Evolutionary conservation across 2,113 vertebrate species (phyloP).

Genomic region (Nothobranchius kuhntae): DNA sequence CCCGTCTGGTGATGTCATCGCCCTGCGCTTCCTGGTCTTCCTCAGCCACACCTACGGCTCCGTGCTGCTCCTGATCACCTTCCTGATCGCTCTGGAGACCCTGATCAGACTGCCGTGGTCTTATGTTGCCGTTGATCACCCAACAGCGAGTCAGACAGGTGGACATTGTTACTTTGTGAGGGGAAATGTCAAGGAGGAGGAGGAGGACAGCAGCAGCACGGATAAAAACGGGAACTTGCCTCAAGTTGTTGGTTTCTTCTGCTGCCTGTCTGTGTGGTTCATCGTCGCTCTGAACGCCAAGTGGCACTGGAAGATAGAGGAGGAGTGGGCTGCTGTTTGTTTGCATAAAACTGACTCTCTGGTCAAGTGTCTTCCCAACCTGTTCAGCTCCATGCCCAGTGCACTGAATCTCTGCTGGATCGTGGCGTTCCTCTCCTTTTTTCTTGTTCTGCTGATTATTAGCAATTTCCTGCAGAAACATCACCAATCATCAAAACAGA

Average conservation of each 20-base stretch:
- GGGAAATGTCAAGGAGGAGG: constrained; percentile 3
- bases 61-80: constrained; percentile 69
- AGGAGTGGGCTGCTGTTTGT: constrained; percentile 47
- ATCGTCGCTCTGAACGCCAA: constrained; percentile 56
- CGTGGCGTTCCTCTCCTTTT: constrained; percentile 41
- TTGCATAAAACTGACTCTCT: constrained; percentile 60
- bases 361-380: constrained; percentile 66
- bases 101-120: constrained; percentile 40
- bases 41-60: constrained; percentile 74
- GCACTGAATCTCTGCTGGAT: constrained; percentile 40
- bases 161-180: not conserved
- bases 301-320: constrained; percentile 49
- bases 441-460: constrained; percentile 41
- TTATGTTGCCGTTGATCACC: not conserved
- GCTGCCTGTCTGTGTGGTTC: constrained; percentile 77
- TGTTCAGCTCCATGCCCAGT: constrained; percentile 43
- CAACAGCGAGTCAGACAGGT: not conserved
- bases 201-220: not conserved
- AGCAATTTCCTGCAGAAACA: constrained; percentile 16
- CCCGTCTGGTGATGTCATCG: constrained; percentile 54
- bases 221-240: not conserved
- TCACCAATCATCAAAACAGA: not conserved
- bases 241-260: constrained; percentile 57
- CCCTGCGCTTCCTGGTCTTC: constrained; percentile 78
- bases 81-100: constrained; percentile 72